Percentiles rank a stretch among this genome's conserved stretches.
These are phyloP conservation scores for Taurulus bubalis DNA, from an alignment of 2,113 vertebrate species.

Conservation along the genomic window DNA sequence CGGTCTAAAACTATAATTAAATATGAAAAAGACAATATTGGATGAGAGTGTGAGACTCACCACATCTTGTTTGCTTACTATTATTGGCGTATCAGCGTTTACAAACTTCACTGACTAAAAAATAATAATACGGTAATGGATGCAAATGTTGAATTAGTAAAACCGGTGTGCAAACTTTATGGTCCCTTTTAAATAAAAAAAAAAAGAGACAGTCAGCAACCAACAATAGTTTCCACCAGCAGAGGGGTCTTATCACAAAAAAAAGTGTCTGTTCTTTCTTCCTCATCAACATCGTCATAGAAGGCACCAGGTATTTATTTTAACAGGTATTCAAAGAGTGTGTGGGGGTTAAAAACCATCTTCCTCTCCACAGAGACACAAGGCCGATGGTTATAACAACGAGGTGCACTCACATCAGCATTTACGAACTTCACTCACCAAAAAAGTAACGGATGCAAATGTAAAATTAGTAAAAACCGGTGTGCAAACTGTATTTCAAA, in stretches of 20 bases:
- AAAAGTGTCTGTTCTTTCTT: not conserved
- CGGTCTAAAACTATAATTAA: not conserved
- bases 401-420: not conserved
- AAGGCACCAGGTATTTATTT: slow-evolving; percentile 1
- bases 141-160: not conserved
- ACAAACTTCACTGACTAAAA: not conserved
- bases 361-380: not conserved
- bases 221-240: not conserved
- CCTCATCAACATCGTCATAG: not conserved
- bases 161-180: too few relatives aligned
- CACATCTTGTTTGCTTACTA: not conserved
- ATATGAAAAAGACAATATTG: not conserved
- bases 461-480: too few relatives aligned
- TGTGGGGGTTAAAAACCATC: slow-evolving; percentile 22
- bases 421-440: too few relatives aligned
- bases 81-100: not conserved
- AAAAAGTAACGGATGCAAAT: too few relatives aligned
- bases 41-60: not conserved
- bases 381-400: not conserved
- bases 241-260: not conserved
- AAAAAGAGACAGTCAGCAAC: not conserved
- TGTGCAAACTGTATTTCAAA: too few relatives aligned
- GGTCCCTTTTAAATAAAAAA: too few relatives aligned
- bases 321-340: slow-evolving; percentile 20
- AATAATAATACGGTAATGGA: not conserved